Conservation (phyloP, 2,888 invertebrate genomes). For the Octonoba sinensis region DNA sequence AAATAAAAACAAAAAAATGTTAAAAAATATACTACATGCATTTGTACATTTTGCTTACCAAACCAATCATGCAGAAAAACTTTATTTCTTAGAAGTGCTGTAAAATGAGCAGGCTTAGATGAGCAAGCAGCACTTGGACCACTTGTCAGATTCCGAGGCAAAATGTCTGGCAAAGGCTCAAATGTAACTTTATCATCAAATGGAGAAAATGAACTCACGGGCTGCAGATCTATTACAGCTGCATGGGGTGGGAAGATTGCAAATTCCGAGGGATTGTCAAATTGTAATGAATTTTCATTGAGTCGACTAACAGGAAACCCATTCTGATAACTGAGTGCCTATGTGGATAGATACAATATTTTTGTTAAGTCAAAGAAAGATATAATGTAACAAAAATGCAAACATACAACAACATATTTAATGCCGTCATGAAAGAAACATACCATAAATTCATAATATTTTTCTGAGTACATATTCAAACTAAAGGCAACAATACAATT, state of each 20-base stretch:
- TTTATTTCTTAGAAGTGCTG: slow-evolving; percentile 69
- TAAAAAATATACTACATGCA: no score
- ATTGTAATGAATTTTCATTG: slow-evolving; percentile 36
- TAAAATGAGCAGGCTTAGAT: slow-evolving; percentile 67
- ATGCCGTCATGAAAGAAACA: no score
- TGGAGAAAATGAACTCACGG: slow-evolving; percentile 18
- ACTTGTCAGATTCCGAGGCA: slow-evolving; percentile 26
- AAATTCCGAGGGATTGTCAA: slow-evolving; percentile 50
- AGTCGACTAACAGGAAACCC: slow-evolving; percentile 36
- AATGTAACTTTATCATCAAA: slow-evolving; percentile 63
- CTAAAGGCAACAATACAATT: no score
- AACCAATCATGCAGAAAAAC: slow-evolving; percentile 73
- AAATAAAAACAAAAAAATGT: no score
- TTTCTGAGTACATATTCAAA: no score
- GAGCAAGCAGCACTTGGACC: slow-evolving; percentile 27
- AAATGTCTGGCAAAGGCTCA: slow-evolving; percentile 64
- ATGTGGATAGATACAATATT: background rate
- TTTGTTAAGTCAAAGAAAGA: no score
- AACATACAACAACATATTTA: no score
- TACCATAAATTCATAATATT: no score
- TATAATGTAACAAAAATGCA: no score
- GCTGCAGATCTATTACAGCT: slow-evolving; percentile 51
- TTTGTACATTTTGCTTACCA: slow-evolving; percentile 41
- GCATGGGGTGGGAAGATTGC: slow-evolving; percentile 58
- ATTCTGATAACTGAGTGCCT: slow-evolving; percentile 52